These are phyloP conservation scores for Syrista parreyssii DNA, from an alignment of 2,888 invertebrate genomes.

Conservation along the genomic window DNA sequence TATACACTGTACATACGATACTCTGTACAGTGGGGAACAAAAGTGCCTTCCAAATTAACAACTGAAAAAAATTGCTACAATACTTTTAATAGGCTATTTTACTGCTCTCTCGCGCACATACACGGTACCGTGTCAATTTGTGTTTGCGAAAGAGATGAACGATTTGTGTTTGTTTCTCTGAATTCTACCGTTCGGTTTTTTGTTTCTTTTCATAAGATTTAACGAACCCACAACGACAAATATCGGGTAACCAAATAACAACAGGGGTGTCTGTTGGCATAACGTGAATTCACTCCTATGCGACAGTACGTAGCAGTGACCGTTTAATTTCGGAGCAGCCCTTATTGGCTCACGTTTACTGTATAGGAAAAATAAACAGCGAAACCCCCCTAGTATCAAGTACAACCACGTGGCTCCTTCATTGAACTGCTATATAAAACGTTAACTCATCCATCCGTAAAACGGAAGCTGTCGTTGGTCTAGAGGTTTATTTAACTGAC, in stretches of 20 bases:
- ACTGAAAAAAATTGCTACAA: no score
- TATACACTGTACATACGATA: no score
- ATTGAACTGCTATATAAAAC: not conserved
- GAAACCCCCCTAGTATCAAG: not conserved
- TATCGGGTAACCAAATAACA: not conserved
- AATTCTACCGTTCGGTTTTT: not conserved
- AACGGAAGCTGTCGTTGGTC: not conserved
- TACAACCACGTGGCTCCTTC: not conserved
- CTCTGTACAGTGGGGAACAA: no score
- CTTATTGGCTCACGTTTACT: not conserved
- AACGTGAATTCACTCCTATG: not conserved
- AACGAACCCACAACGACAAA: not conserved
- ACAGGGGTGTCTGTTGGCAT: not conserved
- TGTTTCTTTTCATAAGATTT: not conserved
- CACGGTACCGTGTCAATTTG: not conserved
- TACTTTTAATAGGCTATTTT: no score
- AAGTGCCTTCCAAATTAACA: no score
- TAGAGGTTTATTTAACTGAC: not conserved
- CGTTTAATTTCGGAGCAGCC: not conserved
- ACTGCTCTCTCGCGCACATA: no score
- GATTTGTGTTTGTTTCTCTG: not conserved
- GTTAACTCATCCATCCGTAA: not conserved
- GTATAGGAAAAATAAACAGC: not conserved
- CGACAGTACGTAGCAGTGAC: not conserved
- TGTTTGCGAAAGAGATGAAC: not conserved